Base-by-base conservation (phyloP, 2,797 vertebrate genomes). In the Stomatorhinus walkeri region DNA sequence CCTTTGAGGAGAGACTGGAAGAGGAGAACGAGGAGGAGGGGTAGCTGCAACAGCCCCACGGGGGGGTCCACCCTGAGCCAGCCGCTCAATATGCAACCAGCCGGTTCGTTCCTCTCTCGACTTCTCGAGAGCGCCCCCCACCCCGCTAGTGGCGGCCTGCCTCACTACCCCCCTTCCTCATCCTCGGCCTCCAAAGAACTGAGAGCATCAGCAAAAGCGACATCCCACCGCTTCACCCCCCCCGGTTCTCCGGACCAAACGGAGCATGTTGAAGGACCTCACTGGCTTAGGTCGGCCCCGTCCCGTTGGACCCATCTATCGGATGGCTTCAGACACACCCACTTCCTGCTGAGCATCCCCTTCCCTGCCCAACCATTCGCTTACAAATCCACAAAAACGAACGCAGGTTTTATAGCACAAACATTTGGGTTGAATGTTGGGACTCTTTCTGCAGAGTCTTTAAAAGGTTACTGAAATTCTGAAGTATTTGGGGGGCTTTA, bases 11-110 rank as follows among this genome's bases (percentile, higher is more conserved):
- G 91, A 92, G 93, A 0, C 93, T 96, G 76, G 97, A 97, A 91
- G 98, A 99, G 0, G 96, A 97, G 90, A 92, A 90, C 3, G 98
- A 99, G 16, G 95, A 96, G 0, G 97, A 99, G 52, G 98, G 97
- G 95, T 99, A 97, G 36, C 43, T 87, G 89, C 54, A 2, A 22
- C 81, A 0, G 36, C 19, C 46, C 2, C 88, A 22, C 3, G 49
- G 14, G 68, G 89, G 64, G 64, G 64, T 72, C 64, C 12, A 72
- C 85, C 88, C 90, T 91, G 90, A 93, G 91, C 89, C 92, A 90
- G 93, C 91, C 88, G 88, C 87, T 91, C 92, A 19, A 92, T 91
- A 93, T 93, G 93, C 94, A 94, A 92, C 93, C 89, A 90, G 91
- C 84, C 46, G 51, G 43, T 87, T 85, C 83, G 9, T 72, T 64